These are phyloP conservation scores for Syngnathoides biaculeatus DNA, from an alignment of 2,113 vertebrate species.

Conservation along the genomic window DNA sequence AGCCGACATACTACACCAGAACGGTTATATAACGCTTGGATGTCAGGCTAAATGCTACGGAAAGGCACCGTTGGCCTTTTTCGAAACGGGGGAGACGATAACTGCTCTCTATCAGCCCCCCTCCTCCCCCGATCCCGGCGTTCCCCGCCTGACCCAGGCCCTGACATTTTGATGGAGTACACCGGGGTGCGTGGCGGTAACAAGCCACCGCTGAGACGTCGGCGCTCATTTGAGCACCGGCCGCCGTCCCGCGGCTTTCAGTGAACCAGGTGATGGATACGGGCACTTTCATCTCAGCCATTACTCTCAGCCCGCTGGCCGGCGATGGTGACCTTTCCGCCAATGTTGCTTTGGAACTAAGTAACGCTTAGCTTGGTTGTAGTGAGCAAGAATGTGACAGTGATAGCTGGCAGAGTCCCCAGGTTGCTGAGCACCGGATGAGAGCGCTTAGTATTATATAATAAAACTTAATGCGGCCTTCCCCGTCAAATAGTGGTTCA, in stretches of 20 bases:
- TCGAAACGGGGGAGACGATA: constrained; percentile 36
- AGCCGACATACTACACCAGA: background rate
- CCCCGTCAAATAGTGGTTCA: no score
- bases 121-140: constrained; percentile 4
- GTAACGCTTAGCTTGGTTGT: constrained; percentile 27
- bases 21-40: constrained; percentile 44
- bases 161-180: constrained; percentile 52
- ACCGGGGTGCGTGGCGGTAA: constrained; percentile 24
- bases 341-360: constrained; percentile 17
- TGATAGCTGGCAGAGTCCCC: constrained; percentile 23
- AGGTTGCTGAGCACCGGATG: constrained; percentile 21
- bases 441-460: constrained; percentile 23
- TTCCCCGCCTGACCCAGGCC: constrained; percentile 34
- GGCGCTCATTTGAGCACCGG: constrained; percentile 36
- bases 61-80: constrained; percentile 23
- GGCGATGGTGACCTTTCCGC: constrained; percentile 38
- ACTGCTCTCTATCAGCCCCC: constrained; percentile 27
- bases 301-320: constrained; percentile 23
- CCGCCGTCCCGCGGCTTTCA: constrained; percentile 18
- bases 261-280: background rate
- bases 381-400: constrained; percentile 30
- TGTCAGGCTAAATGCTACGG: constrained; percentile 29
- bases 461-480: background rate
- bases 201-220: constrained; percentile 37
- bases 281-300: constrained; percentile 12